phyloP scores from a whole-genome alignment of 2,113 vertebrate genomes.

The Mesembrinibis cayennensis region DNA sequence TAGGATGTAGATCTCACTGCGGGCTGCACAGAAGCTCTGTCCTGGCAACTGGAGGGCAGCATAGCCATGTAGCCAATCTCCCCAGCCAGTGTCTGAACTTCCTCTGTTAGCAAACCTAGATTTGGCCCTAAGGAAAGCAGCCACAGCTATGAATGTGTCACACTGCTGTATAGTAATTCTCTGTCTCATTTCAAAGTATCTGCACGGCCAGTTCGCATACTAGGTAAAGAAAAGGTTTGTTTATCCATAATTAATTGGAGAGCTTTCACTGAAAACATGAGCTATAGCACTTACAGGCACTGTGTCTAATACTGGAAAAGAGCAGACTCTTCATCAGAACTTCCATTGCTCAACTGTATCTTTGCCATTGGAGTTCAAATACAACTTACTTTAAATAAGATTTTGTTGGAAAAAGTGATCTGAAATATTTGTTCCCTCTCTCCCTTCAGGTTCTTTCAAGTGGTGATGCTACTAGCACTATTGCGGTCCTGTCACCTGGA shows the following conservation, averaged over 20 bases:
- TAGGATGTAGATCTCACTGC: neutral
- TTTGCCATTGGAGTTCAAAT: neutral
- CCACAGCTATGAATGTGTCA: neutral
- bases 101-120: neutral
- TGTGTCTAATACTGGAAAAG: neutral
- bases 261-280: neutral
- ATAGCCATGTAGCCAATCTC: neutral
- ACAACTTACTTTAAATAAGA: neutral
- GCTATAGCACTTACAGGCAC: neutral
- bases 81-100: neutral
- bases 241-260: neutral
- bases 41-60: neutral
- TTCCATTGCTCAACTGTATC: neutral
- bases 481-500: constrained; percentile 91
- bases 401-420: neutral
- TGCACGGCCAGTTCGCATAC: neutral
- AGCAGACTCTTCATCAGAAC: neutral
- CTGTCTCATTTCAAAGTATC: neutral
- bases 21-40: neutral
- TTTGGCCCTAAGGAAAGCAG: neutral
- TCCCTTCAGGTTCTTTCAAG: constrained; percentile 89
- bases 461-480: constrained; percentile 85
- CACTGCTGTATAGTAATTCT: neutral
- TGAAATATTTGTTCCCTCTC: neutral
- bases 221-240: neutral